Evolutionary conservation across 2,888 invertebrate species (phyloP).

Genomic region (Allacma fusca): DNA sequence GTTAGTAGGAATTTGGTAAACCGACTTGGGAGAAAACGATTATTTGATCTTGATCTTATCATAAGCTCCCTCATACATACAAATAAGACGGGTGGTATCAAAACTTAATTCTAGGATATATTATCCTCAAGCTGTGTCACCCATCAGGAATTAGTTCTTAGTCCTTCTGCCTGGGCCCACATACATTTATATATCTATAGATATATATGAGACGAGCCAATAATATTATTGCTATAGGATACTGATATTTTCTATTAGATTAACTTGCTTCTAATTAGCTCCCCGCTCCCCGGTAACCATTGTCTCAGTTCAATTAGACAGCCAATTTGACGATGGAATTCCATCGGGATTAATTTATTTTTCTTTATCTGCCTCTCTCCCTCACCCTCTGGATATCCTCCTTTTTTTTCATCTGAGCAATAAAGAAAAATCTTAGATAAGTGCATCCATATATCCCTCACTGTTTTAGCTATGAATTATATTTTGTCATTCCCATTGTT

Average conservation of each 20-base stretch:
- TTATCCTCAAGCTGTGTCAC: constrained; percentile 34
- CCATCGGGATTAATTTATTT: constrained; percentile 23
- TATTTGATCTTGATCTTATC: constrained; percentile 32
- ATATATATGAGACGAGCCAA: no score
- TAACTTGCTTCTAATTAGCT: constrained; percentile 26
- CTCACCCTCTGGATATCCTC: not conserved
- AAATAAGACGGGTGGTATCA: constrained; percentile 14
- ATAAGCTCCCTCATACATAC: constrained; percentile 31
- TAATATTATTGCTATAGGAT: not conserved
- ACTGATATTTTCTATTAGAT: constrained; percentile 28
- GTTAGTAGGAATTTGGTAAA: not conserved
- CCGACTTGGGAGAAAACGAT: constrained; percentile 5
- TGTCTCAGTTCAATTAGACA: constrained; percentile 28
- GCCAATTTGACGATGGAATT: constrained; percentile 17
- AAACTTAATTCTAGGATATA: constrained; percentile 26
- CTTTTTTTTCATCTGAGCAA: not conserved
- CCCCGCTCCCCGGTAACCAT: constrained; percentile 3
- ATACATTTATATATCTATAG: no score
- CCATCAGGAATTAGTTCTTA: constrained; percentile 25
- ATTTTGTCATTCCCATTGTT: no score
- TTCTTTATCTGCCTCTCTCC: not conserved
- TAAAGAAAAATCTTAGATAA: no score
- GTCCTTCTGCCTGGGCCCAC: not conserved
- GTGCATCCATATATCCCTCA: no score
- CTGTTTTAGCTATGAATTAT: no score